Conservation (phyloP, 2,888 invertebrate genomes). For the Biston betularia region DNA sequence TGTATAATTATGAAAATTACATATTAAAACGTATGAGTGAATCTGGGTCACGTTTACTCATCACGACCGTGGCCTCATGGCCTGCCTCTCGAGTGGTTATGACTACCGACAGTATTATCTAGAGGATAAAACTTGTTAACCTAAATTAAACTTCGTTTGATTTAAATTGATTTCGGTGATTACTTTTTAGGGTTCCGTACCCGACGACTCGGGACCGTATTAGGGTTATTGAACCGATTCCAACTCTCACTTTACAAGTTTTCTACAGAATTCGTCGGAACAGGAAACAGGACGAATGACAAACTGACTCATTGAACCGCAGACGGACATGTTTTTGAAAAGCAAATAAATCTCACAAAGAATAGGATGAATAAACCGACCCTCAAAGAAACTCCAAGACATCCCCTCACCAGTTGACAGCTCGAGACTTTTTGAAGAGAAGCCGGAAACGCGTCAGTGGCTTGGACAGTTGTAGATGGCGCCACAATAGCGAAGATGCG, state of each 20-base stretch:
- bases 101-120: conserved; percentile 39
- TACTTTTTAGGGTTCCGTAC: background rate
- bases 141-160: conserved; percentile 32
- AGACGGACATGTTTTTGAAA: conserved; percentile 52
- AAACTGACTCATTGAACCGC: conserved; percentile 44
- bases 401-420: conserved; percentile 79
- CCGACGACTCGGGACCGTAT: background rate
- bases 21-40: conserved; percentile 31
- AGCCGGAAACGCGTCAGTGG: conserved; percentile 81
- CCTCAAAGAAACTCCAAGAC: conserved; percentile 78
- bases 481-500: conserved; percentile 79
- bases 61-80: conserved; percentile 47
- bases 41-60: conserved; percentile 44
- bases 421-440: conserved; percentile 82
- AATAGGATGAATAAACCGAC: conserved; percentile 75
- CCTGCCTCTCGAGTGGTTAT: conserved; percentile 42
- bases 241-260: background rate
- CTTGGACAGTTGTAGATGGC: conserved; percentile 81
- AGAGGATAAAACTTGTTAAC: conserved; percentile 43
- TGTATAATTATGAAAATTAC: conserved; percentile 33
- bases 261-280: conserved; percentile 10
- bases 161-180: background rate
- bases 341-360: conserved; percentile 72
- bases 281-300: conserved; percentile 32
- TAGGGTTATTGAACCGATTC: background rate